Evolutionary conservation across 1,140 invertebrate genomes (phyloP), one percentile per base, ranked within the genome.

Genomic region (Cydia strobilella): DNA sequence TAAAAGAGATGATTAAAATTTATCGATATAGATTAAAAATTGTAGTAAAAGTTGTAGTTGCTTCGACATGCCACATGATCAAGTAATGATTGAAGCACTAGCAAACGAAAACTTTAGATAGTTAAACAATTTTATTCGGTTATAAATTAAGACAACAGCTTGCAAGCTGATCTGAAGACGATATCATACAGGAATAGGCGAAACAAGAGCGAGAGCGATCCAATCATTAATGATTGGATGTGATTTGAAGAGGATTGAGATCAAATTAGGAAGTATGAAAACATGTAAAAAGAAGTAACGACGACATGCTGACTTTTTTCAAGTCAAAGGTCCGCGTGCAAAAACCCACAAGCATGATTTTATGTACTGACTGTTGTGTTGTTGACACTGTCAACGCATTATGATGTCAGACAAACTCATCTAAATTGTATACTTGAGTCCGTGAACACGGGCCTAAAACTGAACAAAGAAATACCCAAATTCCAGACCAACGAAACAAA

Each of bases 181-280:
- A 54, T 54, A 18, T 18, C n/a, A 51, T 54, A 54, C 51, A 54
- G 5, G 51, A 18, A 51, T 51, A n/a, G 6, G 6, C 48, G 6
- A 18, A 51, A 59, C 18, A 59, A n/a, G 10, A 59, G 2, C 18
- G 66, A 74, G 75, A 31, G 74, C 81, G 79, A 79, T 80, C 79
- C 83, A 84, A 85, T 83, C 79, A 82, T 79, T 82, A 76, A 76
- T 79, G 77, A 84, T 78, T 75, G 80, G 79, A 78, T 79, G 79
- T 77, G 75, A 82, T 79, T 84, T 80, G 79, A 82, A 74, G 74
- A 78, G 71, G 65, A 79, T 63, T 69, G 71, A 54, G 42, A 72
- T 39, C 63, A 59, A 39, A 35, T 20, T 69, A 69, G 9, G 12
- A 39, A 65, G 27, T 31, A 6, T 1, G 27, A 65, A 27, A 31